phyloP scores from a whole-genome alignment of 2,113 vertebrate species.

The Callocephalon fimbriatum region DNA sequence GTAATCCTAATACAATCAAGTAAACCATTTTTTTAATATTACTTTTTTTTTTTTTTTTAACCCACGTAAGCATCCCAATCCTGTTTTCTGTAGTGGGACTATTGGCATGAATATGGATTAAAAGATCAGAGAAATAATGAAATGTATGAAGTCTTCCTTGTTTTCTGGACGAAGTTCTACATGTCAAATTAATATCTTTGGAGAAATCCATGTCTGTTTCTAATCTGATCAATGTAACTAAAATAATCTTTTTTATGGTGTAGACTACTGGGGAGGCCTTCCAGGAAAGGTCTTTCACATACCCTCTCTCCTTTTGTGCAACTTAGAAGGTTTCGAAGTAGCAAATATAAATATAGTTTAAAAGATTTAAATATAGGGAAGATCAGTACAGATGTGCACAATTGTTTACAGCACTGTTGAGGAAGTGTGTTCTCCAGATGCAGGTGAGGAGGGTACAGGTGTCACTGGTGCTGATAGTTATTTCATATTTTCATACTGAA shows the following conservation, averaged over 20 bases:
- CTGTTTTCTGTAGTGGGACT: neutral
- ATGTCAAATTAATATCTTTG: slow-evolving; percentile 3
- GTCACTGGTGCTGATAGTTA: neutral
- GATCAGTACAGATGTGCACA: neutral
- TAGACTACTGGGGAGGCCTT: neutral
- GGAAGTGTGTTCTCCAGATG: neutral
- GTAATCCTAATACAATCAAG: neutral
- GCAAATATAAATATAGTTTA: neutral
- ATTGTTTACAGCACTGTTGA: neutral
- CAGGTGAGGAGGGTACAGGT: neutral
- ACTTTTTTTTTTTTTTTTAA: neutral
- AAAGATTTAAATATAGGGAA: neutral
- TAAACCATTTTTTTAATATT: neutral
- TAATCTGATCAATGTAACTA: neutral
- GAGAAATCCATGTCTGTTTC: neutral
- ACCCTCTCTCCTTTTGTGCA: accelerated
- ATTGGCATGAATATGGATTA: slow-evolving; percentile 12
- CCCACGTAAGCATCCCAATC: neutral
- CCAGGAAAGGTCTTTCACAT: accelerated
- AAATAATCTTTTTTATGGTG: neutral
- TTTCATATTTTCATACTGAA: neutral
- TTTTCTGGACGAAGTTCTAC: neutral
- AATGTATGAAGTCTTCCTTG: neutral
- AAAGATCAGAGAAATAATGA: slow-evolving; percentile 34
- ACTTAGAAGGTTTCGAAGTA: neutral